Conservation (phyloP, 2,888 invertebrate species). For the Aphodius sticticus region DNA sequence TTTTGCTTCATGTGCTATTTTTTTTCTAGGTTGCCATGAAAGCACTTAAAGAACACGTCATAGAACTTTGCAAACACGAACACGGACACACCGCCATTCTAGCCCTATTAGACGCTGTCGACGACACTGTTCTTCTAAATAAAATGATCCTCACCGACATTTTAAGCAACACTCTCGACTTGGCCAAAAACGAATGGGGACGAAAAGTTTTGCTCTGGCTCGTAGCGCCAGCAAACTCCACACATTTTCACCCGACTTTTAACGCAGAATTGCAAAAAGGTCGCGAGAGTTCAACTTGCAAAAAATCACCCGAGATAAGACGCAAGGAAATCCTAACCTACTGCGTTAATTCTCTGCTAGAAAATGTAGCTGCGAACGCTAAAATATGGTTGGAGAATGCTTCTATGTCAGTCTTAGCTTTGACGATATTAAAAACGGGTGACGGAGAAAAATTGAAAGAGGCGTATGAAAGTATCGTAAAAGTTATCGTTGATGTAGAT, state of each 20-base stretch:
- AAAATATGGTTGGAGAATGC: conserved; percentile 74
- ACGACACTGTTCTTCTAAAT: conserved; percentile 90
- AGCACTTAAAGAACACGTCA: conserved; percentile 83
- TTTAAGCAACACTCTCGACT: conserved; percentile 69
- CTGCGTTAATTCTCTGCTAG: conserved; percentile 49
- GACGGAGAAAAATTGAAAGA: conserved; percentile 51
- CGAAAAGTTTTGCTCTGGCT: conserved; percentile 88
- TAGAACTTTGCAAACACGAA: conserved; percentile 84
- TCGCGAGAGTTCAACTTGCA: conserved; percentile 73
- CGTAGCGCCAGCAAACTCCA: conserved; percentile 80
- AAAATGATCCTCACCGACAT: conserved; percentile 81
- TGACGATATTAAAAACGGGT: conserved; percentile 74
- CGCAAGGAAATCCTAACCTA: conserved; percentile 70
- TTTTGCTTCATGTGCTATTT: conserved; percentile 30
- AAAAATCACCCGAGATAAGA: conserved; percentile 74
- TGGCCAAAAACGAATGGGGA: conserved; percentile 83
- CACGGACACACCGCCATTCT: conserved; percentile 85
- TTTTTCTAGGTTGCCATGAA: conserved; percentile 79
- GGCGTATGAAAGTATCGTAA: conserved; percentile 61
- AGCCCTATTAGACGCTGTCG: conserved; percentile 86
- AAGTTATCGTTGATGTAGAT: conserved; percentile 60
- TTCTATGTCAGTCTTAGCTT: conserved; percentile 72
- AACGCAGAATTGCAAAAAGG: conserved; percentile 79
- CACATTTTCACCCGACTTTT: conserved; percentile 84
- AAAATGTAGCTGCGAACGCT: conserved; percentile 61